Conservation (phyloP, 2,888 invertebrate genomes). For the Heliconius ismenius region DNA sequence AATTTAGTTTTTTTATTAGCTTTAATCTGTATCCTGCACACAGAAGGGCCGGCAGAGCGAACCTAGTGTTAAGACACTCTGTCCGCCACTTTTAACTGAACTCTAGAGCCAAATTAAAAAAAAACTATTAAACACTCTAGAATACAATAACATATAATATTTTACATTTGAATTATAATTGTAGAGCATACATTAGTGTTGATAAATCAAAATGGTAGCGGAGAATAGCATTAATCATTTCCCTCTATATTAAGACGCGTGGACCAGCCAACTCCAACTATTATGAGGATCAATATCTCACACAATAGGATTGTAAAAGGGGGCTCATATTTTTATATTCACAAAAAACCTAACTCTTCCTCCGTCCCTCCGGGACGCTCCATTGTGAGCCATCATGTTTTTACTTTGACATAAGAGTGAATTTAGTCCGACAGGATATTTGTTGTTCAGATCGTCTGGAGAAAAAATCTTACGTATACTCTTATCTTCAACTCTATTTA, state of each 20-base stretch:
- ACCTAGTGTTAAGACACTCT: no score
- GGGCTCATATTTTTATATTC: constrained; percentile 82
- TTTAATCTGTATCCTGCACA: no score
- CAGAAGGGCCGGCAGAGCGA: no score
- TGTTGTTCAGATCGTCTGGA: constrained; percentile 69
- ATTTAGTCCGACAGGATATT: constrained; percentile 62
- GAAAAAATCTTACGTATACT: constrained; percentile 56
- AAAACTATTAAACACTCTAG: no score
- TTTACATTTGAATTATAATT: not conserved
- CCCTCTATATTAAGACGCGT: constrained; percentile 74
- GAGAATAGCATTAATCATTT: constrained; percentile 41
- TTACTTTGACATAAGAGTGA: constrained; percentile 58
- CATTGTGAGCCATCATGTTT: constrained; percentile 53
- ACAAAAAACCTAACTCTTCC: constrained; percentile 78
- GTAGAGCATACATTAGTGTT: not conserved
- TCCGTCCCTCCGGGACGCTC: constrained; percentile 57
- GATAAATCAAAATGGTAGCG: constrained; percentile 29
- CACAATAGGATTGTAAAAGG: constrained; percentile 80
- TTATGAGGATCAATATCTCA: constrained; percentile 80
- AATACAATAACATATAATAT: not conserved
- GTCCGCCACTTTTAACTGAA: no score
- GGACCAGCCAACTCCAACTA: constrained; percentile 76
- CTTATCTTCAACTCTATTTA: constrained; percentile 49
- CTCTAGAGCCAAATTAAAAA: no score
- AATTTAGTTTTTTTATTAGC: not conserved